A percentile compares a stretch with the other conserved stretches of the same genome.
Evolutionary conservation across 2,797 vertebrate genomes (phyloP).

Genomic region (Sebastes baramenuke): DNA sequence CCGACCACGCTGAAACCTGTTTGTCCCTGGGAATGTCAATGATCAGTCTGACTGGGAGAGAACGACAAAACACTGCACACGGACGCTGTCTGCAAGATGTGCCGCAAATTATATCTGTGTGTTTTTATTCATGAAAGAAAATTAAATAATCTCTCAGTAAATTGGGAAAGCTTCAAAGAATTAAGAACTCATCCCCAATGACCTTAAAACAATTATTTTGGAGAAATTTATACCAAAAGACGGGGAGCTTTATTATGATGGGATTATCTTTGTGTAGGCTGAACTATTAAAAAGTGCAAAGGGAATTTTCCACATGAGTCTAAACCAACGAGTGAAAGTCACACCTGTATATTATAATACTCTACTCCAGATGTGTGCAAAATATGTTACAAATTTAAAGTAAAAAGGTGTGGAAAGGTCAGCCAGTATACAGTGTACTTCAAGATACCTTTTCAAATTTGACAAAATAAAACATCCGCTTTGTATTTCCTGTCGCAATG

Average conservation of each 20-base stretch:
- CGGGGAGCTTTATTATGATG: conserved; percentile 24
- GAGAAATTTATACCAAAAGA: conserved; percentile 19
- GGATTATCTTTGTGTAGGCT: conserved; percentile 32
- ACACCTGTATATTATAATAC: background rate
- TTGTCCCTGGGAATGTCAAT: conserved; percentile 62
- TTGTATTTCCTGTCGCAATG: no score
- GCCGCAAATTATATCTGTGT: background rate
- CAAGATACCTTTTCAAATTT: background rate
- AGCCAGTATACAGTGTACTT: background rate
- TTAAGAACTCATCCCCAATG: conserved; percentile 44
- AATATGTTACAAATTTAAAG: background rate
- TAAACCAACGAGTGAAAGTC: conserved; percentile 20
- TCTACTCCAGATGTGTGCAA: background rate
- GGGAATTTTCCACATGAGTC: conserved; percentile 4
- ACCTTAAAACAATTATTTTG: conserved; percentile 43
- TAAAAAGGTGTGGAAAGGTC: background rate
- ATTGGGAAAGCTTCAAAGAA: conserved; percentile 50
- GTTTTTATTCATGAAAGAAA: conserved; percentile 51
- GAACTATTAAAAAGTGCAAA: conserved; percentile 29
- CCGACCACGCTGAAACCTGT: conserved; percentile 71
- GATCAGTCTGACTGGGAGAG: conserved; percentile 60
- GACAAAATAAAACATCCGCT: no score
- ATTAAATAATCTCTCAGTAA: conserved; percentile 49
- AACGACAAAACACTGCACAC: conserved; percentile 22
- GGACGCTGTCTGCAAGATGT: background rate